Percentiles rank a stretch among this genome's conserved stretches.
These are phyloP conservation scores for Pundamilia nyererei DNA, from an alignment of 2,113 vertebrate species.

Conservation along the genomic window DNA sequence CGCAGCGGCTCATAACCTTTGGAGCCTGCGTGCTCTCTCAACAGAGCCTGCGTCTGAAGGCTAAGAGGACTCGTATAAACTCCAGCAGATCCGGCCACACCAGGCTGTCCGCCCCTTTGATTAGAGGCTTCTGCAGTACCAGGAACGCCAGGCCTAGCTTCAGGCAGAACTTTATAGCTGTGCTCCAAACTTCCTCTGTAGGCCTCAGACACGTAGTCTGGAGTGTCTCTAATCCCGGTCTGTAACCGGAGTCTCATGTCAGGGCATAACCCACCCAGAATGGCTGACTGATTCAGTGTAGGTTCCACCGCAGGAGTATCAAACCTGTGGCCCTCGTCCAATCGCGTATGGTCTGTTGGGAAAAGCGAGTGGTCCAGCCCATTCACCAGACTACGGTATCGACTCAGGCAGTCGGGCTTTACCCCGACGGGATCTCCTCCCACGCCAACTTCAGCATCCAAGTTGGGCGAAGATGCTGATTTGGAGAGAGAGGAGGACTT, in stretches of 20 bases:
- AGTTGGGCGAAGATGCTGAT: constrained; percentile 71
- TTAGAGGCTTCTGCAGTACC: constrained; percentile 54
- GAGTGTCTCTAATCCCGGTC: constrained; percentile 40
- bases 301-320: constrained; percentile 82
- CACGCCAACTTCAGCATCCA: constrained; percentile 54
- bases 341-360: constrained; percentile 71
- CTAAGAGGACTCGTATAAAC: constrained; percentile 67
- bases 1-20: constrained; percentile 65
- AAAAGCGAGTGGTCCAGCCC: constrained; percentile 78
- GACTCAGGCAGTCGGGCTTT: constrained; percentile 72
- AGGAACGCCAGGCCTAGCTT: constrained; percentile 61
- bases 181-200: constrained; percentile 63
- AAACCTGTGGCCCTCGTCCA: constrained; percentile 82
- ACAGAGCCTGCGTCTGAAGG: constrained; percentile 69
- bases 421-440: constrained; percentile 18
- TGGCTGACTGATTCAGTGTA: constrained; percentile 84
- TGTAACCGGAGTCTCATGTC: constrained; percentile 81
- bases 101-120: constrained; percentile 59
- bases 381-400: constrained; percentile 75
- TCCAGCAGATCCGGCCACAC: constrained; percentile 53
- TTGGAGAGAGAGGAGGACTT: constrained; percentile 73
- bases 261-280: constrained; percentile 74
- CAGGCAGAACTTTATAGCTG: constrained; percentile 79
- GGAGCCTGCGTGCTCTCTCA: constrained; percentile 65
- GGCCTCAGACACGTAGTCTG: constrained; percentile 71